phyloP scores from a whole-genome alignment of 2,888 invertebrate genomes.

The Agriopis marginaria region DNA sequence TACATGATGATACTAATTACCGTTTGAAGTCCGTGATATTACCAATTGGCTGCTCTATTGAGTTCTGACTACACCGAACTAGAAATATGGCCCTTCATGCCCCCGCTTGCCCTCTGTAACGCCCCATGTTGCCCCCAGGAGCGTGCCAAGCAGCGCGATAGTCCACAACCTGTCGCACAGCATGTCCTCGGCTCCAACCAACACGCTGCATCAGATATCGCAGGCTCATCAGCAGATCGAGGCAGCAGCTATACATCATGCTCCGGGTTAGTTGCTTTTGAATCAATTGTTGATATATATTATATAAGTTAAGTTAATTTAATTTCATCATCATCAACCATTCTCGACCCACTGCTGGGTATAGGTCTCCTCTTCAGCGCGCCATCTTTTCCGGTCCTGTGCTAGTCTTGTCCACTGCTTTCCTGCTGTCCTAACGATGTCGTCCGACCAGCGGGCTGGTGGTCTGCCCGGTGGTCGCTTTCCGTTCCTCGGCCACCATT shows the following conservation, averaged over 20 bases:
- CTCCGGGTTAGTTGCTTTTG: constrained; percentile 60
- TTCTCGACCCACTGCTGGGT: too few relatives aligned
- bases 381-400: too few relatives aligned
- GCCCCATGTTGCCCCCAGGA: constrained; percentile 52
- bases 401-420: too few relatives aligned
- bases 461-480: too few relatives aligned
- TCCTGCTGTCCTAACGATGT: too few relatives aligned
- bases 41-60: constrained; percentile 67
- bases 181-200: constrained; percentile 70
- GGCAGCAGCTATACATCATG: constrained; percentile 76
- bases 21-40: constrained; percentile 66
- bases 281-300: too few relatives aligned
- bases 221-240: constrained; percentile 84
- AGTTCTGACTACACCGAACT: constrained; percentile 32
- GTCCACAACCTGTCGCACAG: constrained; percentile 80
- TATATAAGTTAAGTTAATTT: too few relatives aligned
- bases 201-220: constrained; percentile 87
- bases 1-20: constrained; percentile 71
- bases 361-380: too few relatives aligned
- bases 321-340: too few relatives aligned
- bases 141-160: constrained; percentile 68
- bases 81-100: constrained; percentile 1
- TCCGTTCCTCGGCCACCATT: too few relatives aligned
- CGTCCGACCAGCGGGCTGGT: too few relatives aligned
- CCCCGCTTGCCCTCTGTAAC: not conserved